Conservation (phyloP, 2,113 vertebrate species). For the zebrafish (Danio rerio) region GRCz12tu NC_133183.1:19509501-19510000, state of each 20-base stretch:
- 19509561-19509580: background rate
- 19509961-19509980: background rate
- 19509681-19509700: background rate
- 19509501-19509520: background rate
- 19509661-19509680: background rate
- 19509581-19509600: background rate
- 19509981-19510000: background rate
- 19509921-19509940: background rate
- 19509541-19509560: background rate
- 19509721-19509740: background rate
- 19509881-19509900: background rate
- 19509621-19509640: background rate
- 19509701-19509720: background rate
- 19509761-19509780: background rate
- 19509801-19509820: background rate
- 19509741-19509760: background rate
- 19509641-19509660: background rate
- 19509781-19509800: slow-evolving; percentile 7
- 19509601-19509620: background rate
- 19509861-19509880: background rate
- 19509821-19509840: background rate
- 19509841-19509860: background rate
- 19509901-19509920: background rate
- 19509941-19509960: background rate
- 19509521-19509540: background rate